Percentiles rank a stretch among this genome's conserved stretches.
Evolutionary conservation across 1,140 invertebrate genomes (phyloP).

Genomic region (Ganaspis sp.): DNA sequence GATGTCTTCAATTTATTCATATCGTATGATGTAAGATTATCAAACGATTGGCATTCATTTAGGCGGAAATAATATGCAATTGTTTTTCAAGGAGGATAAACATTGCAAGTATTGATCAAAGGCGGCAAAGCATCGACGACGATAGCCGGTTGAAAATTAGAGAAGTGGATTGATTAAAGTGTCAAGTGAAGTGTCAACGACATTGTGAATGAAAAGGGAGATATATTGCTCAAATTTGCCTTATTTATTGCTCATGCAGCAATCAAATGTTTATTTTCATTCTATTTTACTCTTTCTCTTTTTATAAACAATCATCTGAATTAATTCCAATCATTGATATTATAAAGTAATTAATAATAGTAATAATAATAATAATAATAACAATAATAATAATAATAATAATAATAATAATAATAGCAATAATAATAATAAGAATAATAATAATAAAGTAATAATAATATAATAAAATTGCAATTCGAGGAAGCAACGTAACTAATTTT

Average conservation of each 20-base stretch:
- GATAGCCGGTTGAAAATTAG: constrained; percentile 12
- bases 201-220: constrained; percentile 16
- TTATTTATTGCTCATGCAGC: background rate
- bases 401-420: no score
- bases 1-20: background rate
- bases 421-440: no score
- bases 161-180: constrained; percentile 21
- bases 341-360: no score
- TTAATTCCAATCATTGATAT: no score
- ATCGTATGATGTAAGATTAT: background rate
- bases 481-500: no score
- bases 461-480: no score
- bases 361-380: no score
- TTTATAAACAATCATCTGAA: no score
- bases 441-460: no score
- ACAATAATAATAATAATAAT: no score
- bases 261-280: background rate
- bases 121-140: background rate
- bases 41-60: constrained; percentile 19
- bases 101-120: constrained; percentile 20
- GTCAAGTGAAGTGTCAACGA: constrained; percentile 19
- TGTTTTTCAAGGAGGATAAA: constrained; percentile 15
- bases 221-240: constrained; percentile 2
- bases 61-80: constrained; percentile 18
- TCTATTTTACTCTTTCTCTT: background rate